Percentiles rank a stretch among this genome's conserved stretches.
phyloP scores from a whole-genome alignment of 2,113 vertebrate genomes.

The Procavia capensis region DNA sequence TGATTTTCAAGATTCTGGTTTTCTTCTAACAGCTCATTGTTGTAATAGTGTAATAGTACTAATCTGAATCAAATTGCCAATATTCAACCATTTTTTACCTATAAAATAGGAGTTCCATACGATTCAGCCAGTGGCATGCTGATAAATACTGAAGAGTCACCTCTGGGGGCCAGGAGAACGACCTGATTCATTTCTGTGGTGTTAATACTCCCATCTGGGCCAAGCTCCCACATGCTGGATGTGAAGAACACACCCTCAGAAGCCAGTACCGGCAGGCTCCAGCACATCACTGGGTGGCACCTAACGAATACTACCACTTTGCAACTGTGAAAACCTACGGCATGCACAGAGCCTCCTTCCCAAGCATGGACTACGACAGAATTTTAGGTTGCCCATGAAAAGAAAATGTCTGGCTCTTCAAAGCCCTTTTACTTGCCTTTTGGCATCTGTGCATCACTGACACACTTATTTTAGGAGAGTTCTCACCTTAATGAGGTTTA shows the following conservation, averaged over 20 bases:
- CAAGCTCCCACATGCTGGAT: background rate
- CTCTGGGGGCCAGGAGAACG: background rate
- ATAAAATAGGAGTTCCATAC: background rate
- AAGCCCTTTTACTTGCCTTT: background rate
- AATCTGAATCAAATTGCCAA: background rate
- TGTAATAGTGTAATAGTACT: background rate
- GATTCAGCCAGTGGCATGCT: background rate
- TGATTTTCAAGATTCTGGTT: background rate
- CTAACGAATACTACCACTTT: background rate
- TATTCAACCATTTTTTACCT: background rate
- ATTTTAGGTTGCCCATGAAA: background rate
- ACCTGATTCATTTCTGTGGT: background rate
- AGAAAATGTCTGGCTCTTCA: background rate
- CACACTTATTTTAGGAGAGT: background rate
- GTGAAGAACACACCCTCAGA: background rate
- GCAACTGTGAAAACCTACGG: background rate
- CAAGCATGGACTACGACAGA: background rate
- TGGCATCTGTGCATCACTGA: background rate
- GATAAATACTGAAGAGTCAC: background rate
- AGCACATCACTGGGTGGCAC: too few relatives aligned
- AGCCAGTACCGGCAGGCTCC: background rate
- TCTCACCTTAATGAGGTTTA: background rate
- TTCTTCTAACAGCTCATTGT: background rate
- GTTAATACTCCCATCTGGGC: background rate
- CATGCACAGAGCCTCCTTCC: background rate